Percentiles rank a stretch among this genome's conserved stretches.
Evolutionary conservation across 1,140 invertebrate species (phyloP).

Genomic region (Nephila pilipes): DNA sequence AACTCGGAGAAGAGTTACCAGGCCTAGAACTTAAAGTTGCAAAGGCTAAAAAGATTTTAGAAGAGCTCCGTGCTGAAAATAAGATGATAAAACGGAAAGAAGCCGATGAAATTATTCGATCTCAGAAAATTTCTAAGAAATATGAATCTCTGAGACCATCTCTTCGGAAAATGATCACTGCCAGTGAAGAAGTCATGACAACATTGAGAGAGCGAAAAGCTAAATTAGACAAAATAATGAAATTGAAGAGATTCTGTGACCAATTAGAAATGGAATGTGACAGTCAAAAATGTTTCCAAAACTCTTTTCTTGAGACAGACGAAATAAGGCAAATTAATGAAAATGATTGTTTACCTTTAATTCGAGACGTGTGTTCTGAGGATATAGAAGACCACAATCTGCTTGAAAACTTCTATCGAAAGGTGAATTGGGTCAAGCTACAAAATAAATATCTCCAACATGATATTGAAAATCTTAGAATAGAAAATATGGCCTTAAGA

Average conservation of each 20-base stretch:
- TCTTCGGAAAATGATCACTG: slow-evolving; percentile 53
- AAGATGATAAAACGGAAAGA: background rate
- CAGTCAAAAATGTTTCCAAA: background rate
- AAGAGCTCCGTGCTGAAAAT: slow-evolving; percentile 29
- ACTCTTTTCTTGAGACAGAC: background rate
- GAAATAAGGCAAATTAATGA: slow-evolving; percentile 1
- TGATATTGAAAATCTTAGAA: slow-evolving; percentile 46
- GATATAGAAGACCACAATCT: slow-evolving; percentile 51
- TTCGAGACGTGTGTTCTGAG: background rate
- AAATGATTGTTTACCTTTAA: background rate
- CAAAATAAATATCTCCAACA: slow-evolving; percentile 38
- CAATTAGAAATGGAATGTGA: slow-evolving; percentile 39
- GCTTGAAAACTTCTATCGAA: slow-evolving; percentile 25
- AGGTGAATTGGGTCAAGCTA: background rate
- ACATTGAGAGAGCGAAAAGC: slow-evolving; percentile 41
- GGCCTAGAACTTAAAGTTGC: slow-evolving; percentile 10
- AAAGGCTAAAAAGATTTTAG: background rate
- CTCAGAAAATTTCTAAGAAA: slow-evolving; percentile 30
- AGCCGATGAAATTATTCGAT: slow-evolving; percentile 28
- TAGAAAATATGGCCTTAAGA: slow-evolving; percentile 39
- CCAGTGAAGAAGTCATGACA: slow-evolving; percentile 52
- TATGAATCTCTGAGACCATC: slow-evolving; percentile 16
- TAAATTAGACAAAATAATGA: slow-evolving; percentile 51
- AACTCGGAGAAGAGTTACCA: slow-evolving; percentile 36
- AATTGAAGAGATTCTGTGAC: slow-evolving; percentile 54